Evolutionary conservation across 2,888 invertebrate genomes (phyloP), one percentile per base, ranked within the genome.

Genomic region (Synanthedon andrenaeformis): DNA sequence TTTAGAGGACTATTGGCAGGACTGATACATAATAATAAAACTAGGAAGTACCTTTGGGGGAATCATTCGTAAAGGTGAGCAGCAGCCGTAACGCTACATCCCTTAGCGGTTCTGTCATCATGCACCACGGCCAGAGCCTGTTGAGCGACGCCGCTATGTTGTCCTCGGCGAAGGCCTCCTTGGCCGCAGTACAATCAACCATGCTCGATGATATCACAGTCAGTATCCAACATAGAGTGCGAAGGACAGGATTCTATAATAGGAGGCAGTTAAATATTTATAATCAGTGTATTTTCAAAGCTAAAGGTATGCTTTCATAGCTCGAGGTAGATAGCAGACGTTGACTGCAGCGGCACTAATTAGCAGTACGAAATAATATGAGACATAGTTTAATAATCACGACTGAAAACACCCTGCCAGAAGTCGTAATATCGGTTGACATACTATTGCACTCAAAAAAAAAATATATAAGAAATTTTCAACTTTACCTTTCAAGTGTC

Each of bases 101-200:
- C 4, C 91, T 66, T 48, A 90, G 72, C 51, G 73, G 76, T 52
- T 89, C 90, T 23, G 90, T 90, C 62, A 90, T 81, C 67, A 88
- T 88, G 63, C 90, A 89, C 92, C 92, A 92, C 3, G 89, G 82
- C 92, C 93, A 93, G 61, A 92, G 75, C 60, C 91, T 90, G 65
- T 90, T 90, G 11, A 92, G 67, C 0, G 90, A 82, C 57, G 90
- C 88, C 0, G 91, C 87, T 35, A 92, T 68, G 53, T 89, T 89
- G 45, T 86, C 76, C 23, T 88, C 82, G 0, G 89, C 89, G 35
- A 90, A 88, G 41, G 76, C 74, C 17, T 84, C 84, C 67, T 93
- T 93, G 0, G 90, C 90, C 0, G 75, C 56, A 1, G 63, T 61
- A 64, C 89, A 89, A 13, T 89, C 86, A 51, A 88, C 67, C 88